These are phyloP conservation scores for Luidia sarsii DNA, from an alignment of 53 echinoderm and acorn worm genomes.

Conservation along the genomic window DNA sequence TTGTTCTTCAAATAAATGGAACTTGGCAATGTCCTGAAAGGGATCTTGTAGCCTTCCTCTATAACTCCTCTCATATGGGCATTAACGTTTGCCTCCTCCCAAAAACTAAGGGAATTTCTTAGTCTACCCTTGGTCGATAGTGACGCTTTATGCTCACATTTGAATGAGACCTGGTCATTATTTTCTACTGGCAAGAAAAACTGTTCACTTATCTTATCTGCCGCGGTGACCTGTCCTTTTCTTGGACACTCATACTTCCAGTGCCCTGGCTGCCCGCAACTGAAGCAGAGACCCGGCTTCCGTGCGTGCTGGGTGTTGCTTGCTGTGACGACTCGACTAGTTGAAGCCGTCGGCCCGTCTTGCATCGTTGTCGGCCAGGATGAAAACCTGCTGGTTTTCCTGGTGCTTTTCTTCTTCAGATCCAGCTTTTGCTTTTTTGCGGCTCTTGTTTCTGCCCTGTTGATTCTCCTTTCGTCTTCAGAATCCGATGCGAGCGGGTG, in stretches of 20 bases:
- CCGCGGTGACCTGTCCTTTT: no score
- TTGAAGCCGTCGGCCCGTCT: no score
- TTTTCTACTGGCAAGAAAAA: neutral
- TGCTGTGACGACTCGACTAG: no score
- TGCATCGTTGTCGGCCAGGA: neutral
- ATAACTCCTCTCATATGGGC: neutral
- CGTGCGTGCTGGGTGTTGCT: no score
- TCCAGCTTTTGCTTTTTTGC: constrained; percentile 8
- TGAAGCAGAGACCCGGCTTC: constrained; percentile 12
- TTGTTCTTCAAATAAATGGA: constrained; percentile 2
- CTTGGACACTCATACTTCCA: constrained; percentile 5
- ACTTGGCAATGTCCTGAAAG: neutral
- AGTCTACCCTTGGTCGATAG: neutral
- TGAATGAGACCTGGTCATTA: neutral
- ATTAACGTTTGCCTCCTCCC: constrained; percentile 1
- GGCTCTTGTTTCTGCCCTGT: constrained; percentile 19
- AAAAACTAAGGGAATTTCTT: neutral
- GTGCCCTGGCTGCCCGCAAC: constrained; percentile 10
- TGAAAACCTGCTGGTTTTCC: neutral
- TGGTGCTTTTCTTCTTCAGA: no score
- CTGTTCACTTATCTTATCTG: constrained; percentile 3
- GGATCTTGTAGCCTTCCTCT: neutral
- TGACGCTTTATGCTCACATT: neutral
- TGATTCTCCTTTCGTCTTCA: constrained; percentile 22
- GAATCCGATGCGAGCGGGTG: constrained; percentile 26